Conservation (phyloP, 2,797 vertebrate genomes). For the Threskiornis aethiopicus region DNA sequence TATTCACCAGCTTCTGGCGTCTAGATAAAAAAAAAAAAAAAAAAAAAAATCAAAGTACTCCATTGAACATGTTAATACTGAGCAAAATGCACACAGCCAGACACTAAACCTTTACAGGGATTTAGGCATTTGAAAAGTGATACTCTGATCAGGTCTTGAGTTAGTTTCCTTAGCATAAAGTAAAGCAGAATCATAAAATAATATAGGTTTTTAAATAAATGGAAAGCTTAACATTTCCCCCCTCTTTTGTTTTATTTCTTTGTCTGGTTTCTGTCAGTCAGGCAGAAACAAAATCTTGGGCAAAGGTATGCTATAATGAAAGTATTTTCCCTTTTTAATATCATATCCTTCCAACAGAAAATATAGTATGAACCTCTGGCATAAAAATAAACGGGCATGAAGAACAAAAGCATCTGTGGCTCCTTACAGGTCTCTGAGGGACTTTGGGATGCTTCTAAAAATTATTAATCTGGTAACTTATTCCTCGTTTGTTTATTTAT, state of each 20-base stretch:
- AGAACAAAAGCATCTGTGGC: conserved; percentile 18
- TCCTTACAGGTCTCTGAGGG: conserved; percentile 5
- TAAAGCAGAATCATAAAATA: conserved; percentile 59
- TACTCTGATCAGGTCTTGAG: conserved; percentile 80
- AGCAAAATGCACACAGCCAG: conserved; percentile 86
- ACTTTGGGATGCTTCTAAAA: conserved; percentile 18
- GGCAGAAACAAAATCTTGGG: neutral
- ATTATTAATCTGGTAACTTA: conserved; percentile 10
- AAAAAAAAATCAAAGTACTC: conserved; percentile 82
- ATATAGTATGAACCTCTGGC: neutral
- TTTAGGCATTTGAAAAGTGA: conserved; percentile 83
- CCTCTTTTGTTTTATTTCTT: conserved; percentile 64
- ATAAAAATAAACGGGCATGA: neutral
- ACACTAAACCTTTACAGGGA: conserved; percentile 85
- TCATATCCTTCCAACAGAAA: neutral
- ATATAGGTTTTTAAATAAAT: conserved; percentile 60
- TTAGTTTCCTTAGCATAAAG: conserved; percentile 65
- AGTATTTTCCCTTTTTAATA: conserved; percentile 14
- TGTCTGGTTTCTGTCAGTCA: conserved; percentile 54
- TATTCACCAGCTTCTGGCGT: conserved; percentile 85
- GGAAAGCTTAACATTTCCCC: neutral
- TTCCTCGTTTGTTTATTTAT: neutral
- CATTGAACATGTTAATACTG: conserved; percentile 84
- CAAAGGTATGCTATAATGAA: neutral
- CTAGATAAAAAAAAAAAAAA: conserved; percentile 81